These are phyloP conservation scores for Phataginus tetradactyla DNA, from an alignment of 2,797 vertebrate species.

Conservation along the genomic window DNA sequence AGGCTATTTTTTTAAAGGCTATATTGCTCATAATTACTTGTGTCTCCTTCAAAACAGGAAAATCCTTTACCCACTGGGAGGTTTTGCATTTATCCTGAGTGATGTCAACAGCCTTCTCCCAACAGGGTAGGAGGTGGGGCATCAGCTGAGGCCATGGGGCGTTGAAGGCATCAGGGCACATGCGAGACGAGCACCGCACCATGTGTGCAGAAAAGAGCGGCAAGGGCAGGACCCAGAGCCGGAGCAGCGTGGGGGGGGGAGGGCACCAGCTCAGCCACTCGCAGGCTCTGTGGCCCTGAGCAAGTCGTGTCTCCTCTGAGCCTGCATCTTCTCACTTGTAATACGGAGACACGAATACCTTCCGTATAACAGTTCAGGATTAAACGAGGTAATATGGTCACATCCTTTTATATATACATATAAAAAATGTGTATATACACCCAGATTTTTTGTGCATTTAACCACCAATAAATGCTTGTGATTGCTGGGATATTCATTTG, in stretches of 20 bases:
- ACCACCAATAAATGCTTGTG: background rate
- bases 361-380: background rate
- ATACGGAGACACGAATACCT: background rate
- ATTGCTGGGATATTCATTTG: background rate
- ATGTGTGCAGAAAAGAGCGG: too few relatives aligned
- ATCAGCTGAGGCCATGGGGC: fast-evolving
- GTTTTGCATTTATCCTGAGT: background rate
- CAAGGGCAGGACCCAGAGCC: background rate
- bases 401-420: background rate
- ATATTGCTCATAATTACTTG: background rate
- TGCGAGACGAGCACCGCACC: fast-evolving
- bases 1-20: background rate
- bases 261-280: background rate
- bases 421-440: background rate
- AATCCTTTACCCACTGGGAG: background rate
- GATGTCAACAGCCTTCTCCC: background rate
- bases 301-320: background rate
- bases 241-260: fast-evolving
- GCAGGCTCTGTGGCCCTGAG: background rate
- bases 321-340: background rate
- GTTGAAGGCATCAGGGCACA: background rate
- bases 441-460: too few relatives aligned
- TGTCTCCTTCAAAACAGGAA: background rate
- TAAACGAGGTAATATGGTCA: too few relatives aligned
- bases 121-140: background rate